Percentiles rank a stretch among this genome's conserved stretches.
Conservation (phyloP, 2,797 vertebrate genomes). For the Chiroxiphia lanceolata region DNA sequence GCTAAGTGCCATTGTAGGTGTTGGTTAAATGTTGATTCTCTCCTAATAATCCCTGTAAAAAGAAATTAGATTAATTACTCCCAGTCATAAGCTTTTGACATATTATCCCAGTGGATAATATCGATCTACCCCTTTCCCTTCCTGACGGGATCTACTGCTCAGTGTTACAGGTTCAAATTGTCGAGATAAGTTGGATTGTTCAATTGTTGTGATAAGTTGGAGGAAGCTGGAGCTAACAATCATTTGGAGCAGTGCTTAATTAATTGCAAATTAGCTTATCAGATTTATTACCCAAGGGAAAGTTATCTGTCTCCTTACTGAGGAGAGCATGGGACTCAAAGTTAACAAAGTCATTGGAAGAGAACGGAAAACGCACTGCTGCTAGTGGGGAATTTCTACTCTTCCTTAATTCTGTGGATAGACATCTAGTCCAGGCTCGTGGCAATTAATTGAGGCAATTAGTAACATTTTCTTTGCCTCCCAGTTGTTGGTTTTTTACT, state of each 20-base stretch:
- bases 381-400: not conserved
- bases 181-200: not conserved
- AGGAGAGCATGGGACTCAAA: not conserved
- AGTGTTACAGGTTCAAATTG: not conserved
- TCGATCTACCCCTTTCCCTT: not conserved
- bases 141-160: not conserved
- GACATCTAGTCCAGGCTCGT: not conserved
- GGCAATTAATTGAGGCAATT: not conserved
- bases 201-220: not conserved
- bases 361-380: not conserved
- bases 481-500: not conserved
- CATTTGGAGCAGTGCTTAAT: slow-evolving; percentile 10
- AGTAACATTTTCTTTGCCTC: not conserved
- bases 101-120: not conserved
- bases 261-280: slow-evolving; percentile 19
- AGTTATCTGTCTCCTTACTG: not conserved
- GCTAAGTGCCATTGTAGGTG: not conserved
- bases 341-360: not conserved
- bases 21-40: not conserved
- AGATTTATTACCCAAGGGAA: slow-evolving; percentile 1
- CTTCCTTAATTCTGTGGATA: not conserved
- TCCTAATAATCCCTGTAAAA: not conserved
- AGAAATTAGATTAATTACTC: not conserved
- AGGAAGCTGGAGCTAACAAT: not conserved
- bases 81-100: accelerated